Base-by-base conservation (phyloP, 2,797 vertebrate genomes). In the Tragopan temminckii region DNA sequence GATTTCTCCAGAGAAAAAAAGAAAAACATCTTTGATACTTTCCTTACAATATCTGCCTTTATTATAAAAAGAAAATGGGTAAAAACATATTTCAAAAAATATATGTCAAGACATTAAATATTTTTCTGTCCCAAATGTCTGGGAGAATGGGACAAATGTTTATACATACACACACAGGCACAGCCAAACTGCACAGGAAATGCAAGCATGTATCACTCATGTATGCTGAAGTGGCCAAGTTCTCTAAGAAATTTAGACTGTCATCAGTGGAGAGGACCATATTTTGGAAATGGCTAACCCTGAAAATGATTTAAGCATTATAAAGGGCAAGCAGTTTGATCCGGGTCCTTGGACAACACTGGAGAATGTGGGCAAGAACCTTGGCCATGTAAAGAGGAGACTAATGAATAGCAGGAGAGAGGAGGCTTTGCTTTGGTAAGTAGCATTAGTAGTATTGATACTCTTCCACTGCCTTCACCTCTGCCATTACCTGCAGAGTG, bases 1-100 rank as follows among this genome's bases (percentile, higher is more conserved):
- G 25, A 70, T 85, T 85, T 88, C 20, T 82, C 25, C 29, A 45
- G 38, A 58, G 75, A 89, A 45, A 33, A 58, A 75, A 88, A 70
- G 13, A 64, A 85, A 83, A 25, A 5, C 5, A 57, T 12, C 9
- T 62, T 86, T 88, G 25, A 31, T 48, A 84, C 3, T 13, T 88
- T 25, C 17, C 84, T 85, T 86, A 70, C 23, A 15, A 63, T 74
- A 80, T 86, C 58, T 77, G 7, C 11, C n/a, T 78, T 81, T 63
- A 46, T 77, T 83, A 45, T 38, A 88, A 46, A 10, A 62, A 31
- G 35, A 61, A 88, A 89, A 85, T 48, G 0, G 88, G 68, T 81
- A 77, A 83, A 62, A 79, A 1, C 12, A 83, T 45, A 55, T 48
- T 85, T 0, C 33, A 53, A 55, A 76, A 91, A 33, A 29, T 13